Conservation (phyloP, 2,888 invertebrate species). For the Mesorhabditis spiculigera region DNA sequence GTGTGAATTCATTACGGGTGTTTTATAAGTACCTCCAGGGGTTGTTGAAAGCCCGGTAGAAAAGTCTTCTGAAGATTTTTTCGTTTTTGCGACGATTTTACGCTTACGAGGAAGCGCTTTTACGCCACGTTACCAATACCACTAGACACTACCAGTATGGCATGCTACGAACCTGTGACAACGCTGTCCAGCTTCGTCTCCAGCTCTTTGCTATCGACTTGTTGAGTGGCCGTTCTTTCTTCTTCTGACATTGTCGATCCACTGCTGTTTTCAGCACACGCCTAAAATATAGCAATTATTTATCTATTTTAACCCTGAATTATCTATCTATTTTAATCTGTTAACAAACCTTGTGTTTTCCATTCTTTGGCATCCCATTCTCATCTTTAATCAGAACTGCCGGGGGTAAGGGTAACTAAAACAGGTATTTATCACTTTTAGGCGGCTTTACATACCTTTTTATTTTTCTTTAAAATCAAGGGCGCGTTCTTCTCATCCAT, state of each 20-base stretch:
- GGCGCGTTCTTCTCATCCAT: constrained; percentile 31
- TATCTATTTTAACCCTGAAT: background rate
- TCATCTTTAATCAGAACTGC: constrained; percentile 24
- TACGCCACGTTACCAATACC: background rate
- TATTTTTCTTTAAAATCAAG: constrained; percentile 26
- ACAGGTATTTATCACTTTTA: background rate
- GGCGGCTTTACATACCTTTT: constrained; percentile 17
- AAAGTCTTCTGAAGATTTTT: background rate
- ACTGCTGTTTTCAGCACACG: background rate
- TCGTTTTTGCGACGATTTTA: too few relatives aligned
- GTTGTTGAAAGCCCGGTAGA: background rate
- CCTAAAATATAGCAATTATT: background rate
- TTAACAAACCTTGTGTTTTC: constrained; percentile 3
- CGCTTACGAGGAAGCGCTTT: too few relatives aligned
- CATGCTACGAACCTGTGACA: background rate
- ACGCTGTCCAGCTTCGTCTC: constrained; percentile 29
- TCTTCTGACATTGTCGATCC: constrained; percentile 32
- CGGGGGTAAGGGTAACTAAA: constrained; percentile 30
- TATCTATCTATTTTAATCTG: background rate
- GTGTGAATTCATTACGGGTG: too few relatives aligned
- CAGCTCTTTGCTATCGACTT: constrained; percentile 8
- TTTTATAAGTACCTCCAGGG: background rate
- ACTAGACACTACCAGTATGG: background rate
- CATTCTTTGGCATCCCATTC: background rate
- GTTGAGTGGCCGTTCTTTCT: constrained; percentile 21